Evolutionary conservation across 2,797 vertebrate species (phyloP).

Genomic region (Poecilia picta): DNA sequence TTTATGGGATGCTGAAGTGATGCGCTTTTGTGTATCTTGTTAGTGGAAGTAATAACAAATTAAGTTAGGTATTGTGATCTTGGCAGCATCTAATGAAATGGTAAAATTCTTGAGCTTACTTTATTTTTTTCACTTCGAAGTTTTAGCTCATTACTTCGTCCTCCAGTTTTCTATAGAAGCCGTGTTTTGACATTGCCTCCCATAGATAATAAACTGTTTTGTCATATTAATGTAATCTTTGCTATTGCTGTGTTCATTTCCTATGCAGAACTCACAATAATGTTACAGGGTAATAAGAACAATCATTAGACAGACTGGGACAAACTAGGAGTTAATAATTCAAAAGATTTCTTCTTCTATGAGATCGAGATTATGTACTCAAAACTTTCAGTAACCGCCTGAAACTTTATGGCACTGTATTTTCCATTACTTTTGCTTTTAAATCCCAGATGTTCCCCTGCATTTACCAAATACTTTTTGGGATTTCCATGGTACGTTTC

Average conservation of each 20-base stretch:
- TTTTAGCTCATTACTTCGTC: conserved; percentile 1
- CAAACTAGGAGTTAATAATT: background rate
- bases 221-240: conserved; percentile 1
- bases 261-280: background rate
- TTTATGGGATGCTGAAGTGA: background rate
- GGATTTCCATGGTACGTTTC: background rate
- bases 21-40: background rate
- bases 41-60: conserved; percentile 14
- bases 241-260: conserved; percentile 3
- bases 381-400: background rate
- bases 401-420: background rate
- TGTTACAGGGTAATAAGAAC: background rate
- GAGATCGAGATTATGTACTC: background rate
- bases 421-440: background rate
- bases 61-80: conserved; percentile 17
- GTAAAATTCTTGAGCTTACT: conserved; percentile 2
- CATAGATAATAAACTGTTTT: background rate
- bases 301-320: background rate
- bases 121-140: background rate
- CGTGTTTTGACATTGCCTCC: conserved; percentile 3
- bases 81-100: conserved; percentile 8
- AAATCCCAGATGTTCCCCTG: background rate
- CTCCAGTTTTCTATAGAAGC: conserved; percentile 3
- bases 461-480: background rate
- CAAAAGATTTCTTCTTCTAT: background rate